These are phyloP conservation scores for Tenebrosternarchus preto DNA, from an alignment of 2,113 vertebrate genomes.

Conservation along the genomic window DNA sequence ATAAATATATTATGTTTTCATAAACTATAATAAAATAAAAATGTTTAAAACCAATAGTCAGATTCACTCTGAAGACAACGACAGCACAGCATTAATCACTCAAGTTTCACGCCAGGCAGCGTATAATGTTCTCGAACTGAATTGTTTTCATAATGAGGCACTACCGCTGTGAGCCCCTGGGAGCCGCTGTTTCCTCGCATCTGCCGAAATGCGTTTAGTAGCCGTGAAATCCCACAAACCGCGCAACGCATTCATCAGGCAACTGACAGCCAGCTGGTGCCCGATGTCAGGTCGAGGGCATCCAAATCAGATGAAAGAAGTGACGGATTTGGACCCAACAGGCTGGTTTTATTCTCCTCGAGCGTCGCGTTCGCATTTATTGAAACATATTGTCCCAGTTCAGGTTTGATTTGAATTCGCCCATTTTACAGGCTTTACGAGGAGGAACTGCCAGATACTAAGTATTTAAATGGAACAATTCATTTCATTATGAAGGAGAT, in stretches of 20 bases:
- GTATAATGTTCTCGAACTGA: too few relatives aligned
- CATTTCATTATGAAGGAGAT: too few relatives aligned
- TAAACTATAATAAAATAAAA: too few relatives aligned
- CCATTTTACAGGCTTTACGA: neutral
- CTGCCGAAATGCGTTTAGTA: slow-evolving; percentile 38
- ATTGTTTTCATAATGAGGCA: neutral
- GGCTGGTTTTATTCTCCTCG: slow-evolving; percentile 12
- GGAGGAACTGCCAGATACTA: too few relatives aligned
- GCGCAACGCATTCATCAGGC: too few relatives aligned
- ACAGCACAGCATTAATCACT: too few relatives aligned
- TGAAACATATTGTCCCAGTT: slow-evolving; percentile 23
- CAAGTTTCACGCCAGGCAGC: too few relatives aligned
- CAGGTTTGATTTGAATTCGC: neutral
- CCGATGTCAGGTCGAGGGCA: slow-evolving; percentile 32
- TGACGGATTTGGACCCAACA: slow-evolving; percentile 24
- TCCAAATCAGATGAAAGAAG: slow-evolving; percentile 27
- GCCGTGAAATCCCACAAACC: neutral
- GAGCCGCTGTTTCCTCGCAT: slow-evolving; percentile 78
- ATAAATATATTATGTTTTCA: too few relatives aligned
- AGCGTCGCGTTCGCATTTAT: neutral
- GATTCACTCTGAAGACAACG: too few relatives aligned
- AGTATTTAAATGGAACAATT: too few relatives aligned
- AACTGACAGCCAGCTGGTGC: slow-evolving; percentile 26
- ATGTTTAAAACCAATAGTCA: too few relatives aligned
- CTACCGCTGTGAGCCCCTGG: slow-evolving; percentile 62